phyloP scores from a whole-genome alignment of 2,113 vertebrate species.

The Poecile atricapillus region DNA sequence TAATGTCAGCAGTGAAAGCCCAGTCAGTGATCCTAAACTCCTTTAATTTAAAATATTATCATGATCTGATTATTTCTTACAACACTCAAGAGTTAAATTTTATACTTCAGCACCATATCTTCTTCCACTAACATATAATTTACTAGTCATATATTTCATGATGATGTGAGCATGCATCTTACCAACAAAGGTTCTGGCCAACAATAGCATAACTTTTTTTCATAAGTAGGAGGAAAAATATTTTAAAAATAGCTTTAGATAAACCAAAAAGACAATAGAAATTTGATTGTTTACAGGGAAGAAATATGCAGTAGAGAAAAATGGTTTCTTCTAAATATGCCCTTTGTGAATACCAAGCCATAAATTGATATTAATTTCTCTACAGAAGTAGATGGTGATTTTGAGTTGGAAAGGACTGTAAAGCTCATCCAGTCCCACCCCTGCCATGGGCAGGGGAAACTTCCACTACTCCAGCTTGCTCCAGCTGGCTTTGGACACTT shows the following conservation, averaged over 20 bases:
- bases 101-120: background rate
- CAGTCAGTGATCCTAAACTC: background rate
- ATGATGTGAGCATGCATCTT: constrained; percentile 16
- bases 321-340: background rate
- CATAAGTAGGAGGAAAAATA: background rate
- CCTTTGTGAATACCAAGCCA: background rate
- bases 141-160: constrained; percentile 1
- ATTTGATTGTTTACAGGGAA: background rate
- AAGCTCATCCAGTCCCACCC: background rate
- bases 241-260: constrained; percentile 11
- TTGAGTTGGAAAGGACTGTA: background rate
- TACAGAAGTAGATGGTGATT: background rate
- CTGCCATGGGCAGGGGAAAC: background rate
- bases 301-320: background rate
- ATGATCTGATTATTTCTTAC: background rate
- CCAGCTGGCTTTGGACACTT: background rate
- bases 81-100: constrained; percentile 8
- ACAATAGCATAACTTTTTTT: constrained; percentile 5
- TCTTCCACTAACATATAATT: constrained; percentile 3
- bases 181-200: background rate
- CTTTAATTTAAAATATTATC: background rate
- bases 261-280: background rate
- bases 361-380: background rate
- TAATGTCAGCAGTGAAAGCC: background rate
- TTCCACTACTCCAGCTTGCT: background rate